phyloP scores from a whole-genome alignment of 2,888 invertebrate species.

The Chrysomela aeneicollis region DNA sequence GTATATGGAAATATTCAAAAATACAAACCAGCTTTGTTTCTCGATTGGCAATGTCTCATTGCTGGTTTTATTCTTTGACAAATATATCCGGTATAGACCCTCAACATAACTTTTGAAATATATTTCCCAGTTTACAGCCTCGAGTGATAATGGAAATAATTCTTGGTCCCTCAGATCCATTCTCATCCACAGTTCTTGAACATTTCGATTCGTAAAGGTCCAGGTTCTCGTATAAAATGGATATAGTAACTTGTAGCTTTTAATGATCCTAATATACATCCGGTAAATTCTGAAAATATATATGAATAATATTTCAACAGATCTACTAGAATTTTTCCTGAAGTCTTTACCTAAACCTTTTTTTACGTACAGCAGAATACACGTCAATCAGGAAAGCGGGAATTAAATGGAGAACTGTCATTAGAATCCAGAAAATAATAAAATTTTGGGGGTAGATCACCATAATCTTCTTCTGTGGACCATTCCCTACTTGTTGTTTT shows the following conservation, averaged over 20 bases:
- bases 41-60: neutral
- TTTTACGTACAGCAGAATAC: neutral
- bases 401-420: neutral
- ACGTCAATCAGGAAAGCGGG: neutral
- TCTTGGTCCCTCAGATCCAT: neutral
- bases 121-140: neutral
- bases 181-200: neutral
- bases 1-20: too few species aligned
- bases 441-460: neutral
- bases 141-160: neutral
- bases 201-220: neutral
- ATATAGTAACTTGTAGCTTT: neutral
- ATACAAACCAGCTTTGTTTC: too few species aligned
- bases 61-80: neutral
- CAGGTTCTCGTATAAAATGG: constrained; percentile 9
- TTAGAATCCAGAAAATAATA: neutral
- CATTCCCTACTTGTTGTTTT: neutral
- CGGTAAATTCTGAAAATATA: neutral
- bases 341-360: neutral
- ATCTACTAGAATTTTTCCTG: too few species aligned
- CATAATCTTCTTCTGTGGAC: neutral
- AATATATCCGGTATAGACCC: neutral
- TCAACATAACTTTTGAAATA: constrained; percentile 4
- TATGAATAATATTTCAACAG: too few species aligned
- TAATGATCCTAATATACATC: neutral